Evolutionary conservation across 2,113 vertebrate genomes (phyloP).

Genomic region (Dolichotis patagonum): DNA sequence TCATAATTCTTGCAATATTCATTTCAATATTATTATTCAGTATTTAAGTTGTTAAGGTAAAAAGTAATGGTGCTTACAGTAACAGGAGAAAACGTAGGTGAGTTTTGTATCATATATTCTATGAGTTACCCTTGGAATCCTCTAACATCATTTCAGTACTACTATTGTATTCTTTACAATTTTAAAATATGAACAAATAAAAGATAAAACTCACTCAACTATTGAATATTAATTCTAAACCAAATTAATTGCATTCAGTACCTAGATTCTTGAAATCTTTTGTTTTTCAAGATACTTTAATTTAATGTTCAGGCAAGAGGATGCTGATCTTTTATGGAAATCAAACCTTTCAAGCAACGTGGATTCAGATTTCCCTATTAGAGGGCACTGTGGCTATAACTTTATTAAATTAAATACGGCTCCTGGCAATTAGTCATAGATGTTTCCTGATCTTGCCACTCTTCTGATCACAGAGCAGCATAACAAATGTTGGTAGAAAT

Average conservation of each 20-base stretch:
- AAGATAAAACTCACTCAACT: background rate
- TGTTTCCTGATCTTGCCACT: conserved; percentile 62
- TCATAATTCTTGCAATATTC: background rate
- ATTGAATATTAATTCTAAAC: background rate
- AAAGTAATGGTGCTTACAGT: background rate
- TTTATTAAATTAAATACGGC: conserved; percentile 81
- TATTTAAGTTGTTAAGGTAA: background rate
- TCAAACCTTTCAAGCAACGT: conserved; percentile 44
- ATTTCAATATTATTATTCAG: background rate
- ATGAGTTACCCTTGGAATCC: background rate
- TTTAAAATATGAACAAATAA: background rate
- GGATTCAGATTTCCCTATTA: conserved; percentile 23
- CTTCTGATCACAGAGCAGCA: conserved; percentile 18
- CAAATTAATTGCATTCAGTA: background rate
- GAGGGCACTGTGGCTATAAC: conserved; percentile 58
- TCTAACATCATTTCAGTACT: background rate
- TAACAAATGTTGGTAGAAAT: background rate
- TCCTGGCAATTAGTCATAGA: conserved; percentile 71
- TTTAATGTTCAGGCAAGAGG: conserved; percentile 55
- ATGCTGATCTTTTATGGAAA: conserved; percentile 53
- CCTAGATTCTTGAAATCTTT: background rate
- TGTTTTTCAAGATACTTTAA: conserved; percentile 52
- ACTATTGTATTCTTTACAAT: background rate
- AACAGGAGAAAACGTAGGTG: background rate
- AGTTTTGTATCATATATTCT: background rate